Base-by-base conservation (phyloP, 2,113 vertebrate species). In the Lipophrys pholis region DNA sequence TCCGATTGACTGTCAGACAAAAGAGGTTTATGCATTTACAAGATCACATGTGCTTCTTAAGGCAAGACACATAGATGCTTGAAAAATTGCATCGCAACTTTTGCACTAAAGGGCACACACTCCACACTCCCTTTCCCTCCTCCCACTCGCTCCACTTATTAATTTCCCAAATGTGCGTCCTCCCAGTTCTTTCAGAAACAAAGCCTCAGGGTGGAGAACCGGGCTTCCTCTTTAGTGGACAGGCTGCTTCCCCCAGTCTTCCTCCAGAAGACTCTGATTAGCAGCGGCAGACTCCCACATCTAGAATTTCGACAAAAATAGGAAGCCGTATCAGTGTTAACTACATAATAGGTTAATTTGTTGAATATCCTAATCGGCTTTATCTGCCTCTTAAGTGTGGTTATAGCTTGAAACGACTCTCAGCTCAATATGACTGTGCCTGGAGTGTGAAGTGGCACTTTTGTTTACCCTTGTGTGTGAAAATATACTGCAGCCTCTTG, bases 121-220 rank as follows among this genome's bases (percentile, higher is more conserved):
- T 45, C 53, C 35, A 15, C 51, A 53, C 79, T 78, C 70, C 80
- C 66, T 58, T 70, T 67, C 75, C 50, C 69, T 69, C 43, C 82
- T 82, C 83, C 80, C 53, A 75, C 84, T 69, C 69, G 36, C 62
- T 73, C 14, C 49, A n/a, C 58, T 81, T 75, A 57, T 66, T 88
- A 43, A 71, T 81, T 75, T 85, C 63, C 86, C 53, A 69, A 65
- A 84, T 46, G 55, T 55, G 35, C 11, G 1, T 63, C 71, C 80
- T 80, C 72, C 74, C 48, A 39, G 6, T 48, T 40, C 46, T 42
- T 8, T 50, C 14, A 35, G 55, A 65, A 38, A 50, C 51, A 12
- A 8, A 8, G 12, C 51, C 49, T 58, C 69, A 17, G 66, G 65
- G 62, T 11, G 73, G 79, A 81, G 58, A 76, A 58, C 14, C 36